These are phyloP conservation scores for Cyanoderma ruficeps DNA, from an alignment of 2,113 vertebrate species.

Conservation along the genomic window DNA sequence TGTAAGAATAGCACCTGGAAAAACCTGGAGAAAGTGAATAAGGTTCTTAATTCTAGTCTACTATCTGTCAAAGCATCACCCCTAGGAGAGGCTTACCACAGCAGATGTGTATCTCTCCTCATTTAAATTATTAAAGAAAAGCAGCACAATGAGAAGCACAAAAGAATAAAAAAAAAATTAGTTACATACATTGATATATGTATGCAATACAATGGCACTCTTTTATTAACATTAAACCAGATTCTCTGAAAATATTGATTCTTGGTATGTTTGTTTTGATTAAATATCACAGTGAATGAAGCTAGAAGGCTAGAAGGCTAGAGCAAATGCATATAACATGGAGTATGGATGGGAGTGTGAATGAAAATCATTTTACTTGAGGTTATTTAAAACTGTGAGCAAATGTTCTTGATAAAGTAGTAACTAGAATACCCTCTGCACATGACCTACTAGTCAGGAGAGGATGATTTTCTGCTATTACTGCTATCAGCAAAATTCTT, in stretches of 20 bases:
- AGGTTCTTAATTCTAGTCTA: neutral
- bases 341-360: neutral
- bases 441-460: neutral
- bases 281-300: neutral
- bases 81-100: neutral
- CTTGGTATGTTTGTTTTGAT: neutral
- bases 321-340: neutral
- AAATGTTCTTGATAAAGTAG: neutral
- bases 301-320: neutral
- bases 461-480: neutral
- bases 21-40: neutral
- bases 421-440: neutral
- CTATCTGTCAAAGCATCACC: neutral
- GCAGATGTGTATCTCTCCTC: neutral
- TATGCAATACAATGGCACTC: neutral
- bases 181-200: neutral
- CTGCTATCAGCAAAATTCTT: neutral
- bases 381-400: neutral
- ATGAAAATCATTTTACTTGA: neutral
- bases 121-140: neutral
- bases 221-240: neutral
- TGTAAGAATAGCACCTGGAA: neutral
- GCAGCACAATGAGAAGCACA: neutral
- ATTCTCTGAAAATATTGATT: neutral
- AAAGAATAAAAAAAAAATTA: neutral